Percentiles rank a stretch among this genome's conserved stretches.
Conservation (phyloP, 2,888 invertebrate species). For the Archaeoteleia sp. region DNA sequence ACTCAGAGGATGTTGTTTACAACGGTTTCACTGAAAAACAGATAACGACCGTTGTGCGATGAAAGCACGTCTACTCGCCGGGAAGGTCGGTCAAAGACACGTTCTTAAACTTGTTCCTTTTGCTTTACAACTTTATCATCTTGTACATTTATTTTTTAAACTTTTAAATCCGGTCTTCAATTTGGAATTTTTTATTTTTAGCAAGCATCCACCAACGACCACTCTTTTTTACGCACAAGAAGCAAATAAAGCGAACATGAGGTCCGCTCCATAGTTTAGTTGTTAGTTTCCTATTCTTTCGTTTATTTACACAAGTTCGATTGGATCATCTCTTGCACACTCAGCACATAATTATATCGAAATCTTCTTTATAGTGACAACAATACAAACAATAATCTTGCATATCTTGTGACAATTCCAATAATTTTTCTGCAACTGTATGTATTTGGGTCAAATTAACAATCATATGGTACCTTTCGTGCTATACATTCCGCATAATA, state of each 20-base stretch:
- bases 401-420: constrained; percentile 7
- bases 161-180: too few relatives aligned
- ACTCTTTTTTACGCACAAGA: constrained; percentile 1
- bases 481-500: constrained; percentile 10
- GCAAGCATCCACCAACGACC: constrained; percentile 16
- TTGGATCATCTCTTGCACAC: constrained; percentile 13
- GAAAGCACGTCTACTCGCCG: too few relatives aligned
- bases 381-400: constrained; percentile 15
- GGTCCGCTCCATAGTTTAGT: constrained; percentile 1
- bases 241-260: background rate
- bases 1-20: too few relatives aligned
- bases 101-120: too few relatives aligned
- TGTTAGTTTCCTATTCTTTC: background rate
- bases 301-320: background rate
- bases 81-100: too few relatives aligned
- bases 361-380: constrained; percentile 3
- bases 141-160: too few relatives aligned
- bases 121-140: too few relatives aligned
- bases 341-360: constrained; percentile 4
- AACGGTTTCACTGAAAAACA: too few relatives aligned
- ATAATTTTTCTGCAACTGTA: constrained; percentile 9
- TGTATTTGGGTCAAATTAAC: background rate
- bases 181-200: too few relatives aligned
- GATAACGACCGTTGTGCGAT: too few relatives aligned
- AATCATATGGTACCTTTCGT: background rate